Conservation (phyloP, 2,888 invertebrate species). For the Drosophila kokeensis region DNA sequence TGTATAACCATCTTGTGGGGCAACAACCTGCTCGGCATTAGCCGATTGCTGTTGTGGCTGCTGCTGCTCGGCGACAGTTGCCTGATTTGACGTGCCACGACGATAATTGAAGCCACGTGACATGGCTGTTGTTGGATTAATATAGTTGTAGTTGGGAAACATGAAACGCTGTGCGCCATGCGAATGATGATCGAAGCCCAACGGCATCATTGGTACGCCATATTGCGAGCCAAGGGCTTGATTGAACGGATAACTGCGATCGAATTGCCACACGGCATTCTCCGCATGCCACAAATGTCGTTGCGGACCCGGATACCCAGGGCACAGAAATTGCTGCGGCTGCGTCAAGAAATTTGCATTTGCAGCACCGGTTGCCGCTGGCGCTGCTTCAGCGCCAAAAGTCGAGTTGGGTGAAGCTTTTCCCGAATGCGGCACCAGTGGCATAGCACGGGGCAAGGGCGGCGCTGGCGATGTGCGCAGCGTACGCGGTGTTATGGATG, state of each 20-base stretch:
- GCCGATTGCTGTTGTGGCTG: conserved; percentile 16
- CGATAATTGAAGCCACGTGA: conserved; percentile 38
- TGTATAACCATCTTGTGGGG: conserved; percentile 16
- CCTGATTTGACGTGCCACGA: conserved; percentile 33
- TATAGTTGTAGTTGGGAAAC: conserved; percentile 54
- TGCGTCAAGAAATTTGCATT: conserved; percentile 12
- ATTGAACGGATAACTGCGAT: conserved; percentile 74
- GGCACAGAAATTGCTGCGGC: conserved; percentile 64
- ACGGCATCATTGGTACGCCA: conserved; percentile 68
- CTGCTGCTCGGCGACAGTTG: conserved; percentile 27
- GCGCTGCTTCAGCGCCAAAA: conserved; percentile 17
- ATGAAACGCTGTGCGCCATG: conserved; percentile 64
- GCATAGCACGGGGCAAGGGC: conserved; percentile 21
- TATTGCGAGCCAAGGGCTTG: conserved; percentile 62
- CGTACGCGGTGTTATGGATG: conserved; percentile 68
- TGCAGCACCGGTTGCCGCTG: conserved; percentile 7
- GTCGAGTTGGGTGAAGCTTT: conserved; percentile 29
- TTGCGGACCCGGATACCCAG: conserved; percentile 62
- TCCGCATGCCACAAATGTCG: conserved; percentile 72
- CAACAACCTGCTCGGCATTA: conserved; percentile 21
- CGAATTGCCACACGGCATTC: conserved; percentile 73
- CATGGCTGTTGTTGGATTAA: conserved; percentile 47
- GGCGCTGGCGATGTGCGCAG: conserved; percentile 56
- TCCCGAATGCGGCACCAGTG: conserved; percentile 14
- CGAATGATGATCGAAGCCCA: conserved; percentile 62